Evolutionary conservation across 2,888 invertebrate genomes (phyloP).

Genomic region (Conops quadrifasciatus): DNA sequence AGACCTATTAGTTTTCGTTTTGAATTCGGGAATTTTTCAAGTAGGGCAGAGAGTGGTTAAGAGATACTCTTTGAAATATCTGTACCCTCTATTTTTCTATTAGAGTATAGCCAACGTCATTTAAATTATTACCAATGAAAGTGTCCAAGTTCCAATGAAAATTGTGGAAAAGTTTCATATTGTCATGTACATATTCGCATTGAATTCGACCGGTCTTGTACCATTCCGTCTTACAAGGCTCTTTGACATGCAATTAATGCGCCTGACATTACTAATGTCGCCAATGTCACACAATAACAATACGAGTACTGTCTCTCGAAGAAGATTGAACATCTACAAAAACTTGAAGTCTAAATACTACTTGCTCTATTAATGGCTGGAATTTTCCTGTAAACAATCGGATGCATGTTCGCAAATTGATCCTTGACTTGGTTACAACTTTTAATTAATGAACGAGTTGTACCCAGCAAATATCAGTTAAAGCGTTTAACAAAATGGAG

Average conservation of each 20-base stretch:
- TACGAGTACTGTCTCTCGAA: not conserved
- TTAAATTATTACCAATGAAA: too few relatives aligned
- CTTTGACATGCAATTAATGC: not conserved
- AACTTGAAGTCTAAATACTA: not conserved
- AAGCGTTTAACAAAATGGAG: not conserved
- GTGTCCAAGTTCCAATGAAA: too few relatives aligned
- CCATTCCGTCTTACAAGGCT: not conserved
- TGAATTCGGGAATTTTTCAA: too few relatives aligned
- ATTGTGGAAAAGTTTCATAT: slow-evolving; percentile 1
- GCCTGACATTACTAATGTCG: not conserved
- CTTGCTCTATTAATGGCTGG: slow-evolving; percentile 20
- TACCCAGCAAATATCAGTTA: not conserved
- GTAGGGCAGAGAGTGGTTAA: too few relatives aligned
- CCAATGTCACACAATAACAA: not conserved
- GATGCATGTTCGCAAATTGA: slow-evolving; percentile 12
- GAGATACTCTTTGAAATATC: too few relatives aligned
- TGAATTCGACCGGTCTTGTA: not conserved
- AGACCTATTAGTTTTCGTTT: too few relatives aligned
- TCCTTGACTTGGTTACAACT: slow-evolving; percentile 10
- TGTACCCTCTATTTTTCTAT: too few relatives aligned
- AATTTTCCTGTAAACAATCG: slow-evolving; percentile 18
- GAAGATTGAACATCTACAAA: not conserved
- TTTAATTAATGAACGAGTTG: slow-evolving; percentile 24
- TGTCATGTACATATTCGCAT: not conserved
- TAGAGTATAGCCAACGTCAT: too few relatives aligned